Conservation (phyloP, 2,888 invertebrate genomes). For the Heliconius cydno region DNA sequence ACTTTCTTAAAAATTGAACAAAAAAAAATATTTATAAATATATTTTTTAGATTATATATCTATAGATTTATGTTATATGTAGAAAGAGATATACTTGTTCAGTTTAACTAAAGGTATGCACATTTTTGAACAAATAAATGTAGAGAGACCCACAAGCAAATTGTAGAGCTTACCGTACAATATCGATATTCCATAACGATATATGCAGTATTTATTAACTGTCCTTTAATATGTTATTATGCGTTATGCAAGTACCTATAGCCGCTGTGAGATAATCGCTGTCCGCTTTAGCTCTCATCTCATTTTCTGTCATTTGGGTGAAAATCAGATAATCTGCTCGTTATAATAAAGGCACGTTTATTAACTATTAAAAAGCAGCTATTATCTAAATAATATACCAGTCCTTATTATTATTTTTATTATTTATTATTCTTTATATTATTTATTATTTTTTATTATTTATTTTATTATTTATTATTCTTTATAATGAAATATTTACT, state of each 20-base stretch:
- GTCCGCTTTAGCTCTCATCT: slow-evolving; percentile 38
- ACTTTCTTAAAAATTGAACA: neutral
- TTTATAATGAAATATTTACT: too few species aligned
- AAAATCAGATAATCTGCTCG: slow-evolving; percentile 39
- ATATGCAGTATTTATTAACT: slow-evolving; percentile 37
- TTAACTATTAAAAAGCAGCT: neutral
- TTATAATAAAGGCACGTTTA: slow-evolving; percentile 19
- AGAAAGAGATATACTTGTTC: too few species aligned
- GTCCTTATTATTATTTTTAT: too few species aligned
- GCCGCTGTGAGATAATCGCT: slow-evolving; percentile 45
- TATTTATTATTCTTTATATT: too few species aligned
- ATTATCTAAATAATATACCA: too few species aligned
- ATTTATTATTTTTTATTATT: too few species aligned
- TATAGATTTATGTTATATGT: too few species aligned
- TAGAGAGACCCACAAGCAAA: slow-evolving; percentile 41
- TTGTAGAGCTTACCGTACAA: slow-evolving; percentile 46
- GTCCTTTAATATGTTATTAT: slow-evolving; percentile 38
- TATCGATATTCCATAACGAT: slow-evolving; percentile 43
- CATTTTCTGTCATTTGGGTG: slow-evolving; percentile 43
- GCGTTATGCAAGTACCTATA: slow-evolving; percentile 36
- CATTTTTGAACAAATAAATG: neutral
- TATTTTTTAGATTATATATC: too few species aligned
- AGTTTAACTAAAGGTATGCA: too few species aligned
- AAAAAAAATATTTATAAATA: neutral
- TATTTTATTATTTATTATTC: too few species aligned